A percentile compares a stretch with the other conserved stretches of the same genome.
Evolutionary conservation across 2,113 vertebrate species (phyloP).

Genomic region (Prolemur simus): DNA sequence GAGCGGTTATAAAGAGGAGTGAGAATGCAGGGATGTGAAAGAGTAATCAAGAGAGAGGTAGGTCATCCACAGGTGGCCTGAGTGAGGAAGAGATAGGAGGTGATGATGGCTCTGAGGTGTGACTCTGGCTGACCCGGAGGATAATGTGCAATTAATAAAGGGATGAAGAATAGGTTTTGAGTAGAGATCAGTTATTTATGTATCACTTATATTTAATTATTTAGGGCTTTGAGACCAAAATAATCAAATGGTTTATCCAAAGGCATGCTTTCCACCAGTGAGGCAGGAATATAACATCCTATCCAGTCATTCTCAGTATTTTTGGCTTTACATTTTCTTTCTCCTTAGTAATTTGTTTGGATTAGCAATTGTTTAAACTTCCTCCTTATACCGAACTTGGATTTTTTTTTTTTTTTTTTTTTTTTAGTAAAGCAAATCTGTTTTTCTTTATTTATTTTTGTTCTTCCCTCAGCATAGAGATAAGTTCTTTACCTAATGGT

Average conservation of each 20-base stretch:
- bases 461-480: neutral
- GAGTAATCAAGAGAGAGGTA: neutral
- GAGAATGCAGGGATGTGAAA: neutral
- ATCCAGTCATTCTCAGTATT: neutral
- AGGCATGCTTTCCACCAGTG: neutral
- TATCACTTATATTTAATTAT: neutral
- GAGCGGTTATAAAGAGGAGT: neutral
- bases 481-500: neutral
- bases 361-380: neutral
- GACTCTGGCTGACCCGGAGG: neutral
- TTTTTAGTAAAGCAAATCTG: neutral
- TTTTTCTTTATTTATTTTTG: neutral
- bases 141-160: neutral
- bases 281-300: neutral
- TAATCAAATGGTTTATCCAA: neutral
- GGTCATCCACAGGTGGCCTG: too few species aligned
- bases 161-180: neutral
- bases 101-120: neutral
- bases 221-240: neutral
- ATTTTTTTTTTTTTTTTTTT: neutral
- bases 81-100: neutral
- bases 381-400: neutral
- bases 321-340: neutral
- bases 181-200: neutral
- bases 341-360: neutral